Conservation (phyloP, 2,888 invertebrate genomes). For the Cantharis nigra region DNA sequence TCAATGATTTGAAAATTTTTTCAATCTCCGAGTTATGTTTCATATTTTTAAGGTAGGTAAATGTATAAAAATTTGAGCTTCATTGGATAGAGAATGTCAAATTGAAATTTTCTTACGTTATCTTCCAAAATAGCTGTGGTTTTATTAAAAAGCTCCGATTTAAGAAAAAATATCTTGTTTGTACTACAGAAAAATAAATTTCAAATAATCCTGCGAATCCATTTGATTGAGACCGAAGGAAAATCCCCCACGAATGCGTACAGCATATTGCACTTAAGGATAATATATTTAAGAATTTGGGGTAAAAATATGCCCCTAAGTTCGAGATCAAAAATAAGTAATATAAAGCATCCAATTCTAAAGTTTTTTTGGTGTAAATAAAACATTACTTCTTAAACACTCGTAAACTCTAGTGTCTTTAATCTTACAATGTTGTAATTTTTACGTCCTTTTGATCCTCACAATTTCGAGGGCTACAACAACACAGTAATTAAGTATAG, state of each 20-base stretch:
- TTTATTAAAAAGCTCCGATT: not conserved
- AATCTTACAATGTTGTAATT: not conserved
- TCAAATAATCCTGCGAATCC: not conserved
- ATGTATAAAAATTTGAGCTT: not conserved
- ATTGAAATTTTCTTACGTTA: not conserved
- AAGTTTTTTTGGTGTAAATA: not conserved
- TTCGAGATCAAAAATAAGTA: not conserved
- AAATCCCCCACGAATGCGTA: not conserved
- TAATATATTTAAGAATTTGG: not conserved
- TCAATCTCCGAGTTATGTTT: not conserved
- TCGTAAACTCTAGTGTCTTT: not conserved
- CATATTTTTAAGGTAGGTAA: not conserved
- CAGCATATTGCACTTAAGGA: not conserved
- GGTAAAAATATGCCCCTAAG: not conserved
- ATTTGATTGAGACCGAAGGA: not conserved
- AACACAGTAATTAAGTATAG: not conserved
- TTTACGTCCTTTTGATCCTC: not conserved
- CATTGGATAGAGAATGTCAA: not conserved
- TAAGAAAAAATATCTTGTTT: not conserved
- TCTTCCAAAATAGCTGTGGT: not conserved
- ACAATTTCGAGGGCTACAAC: not conserved
- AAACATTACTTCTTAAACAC: not conserved
- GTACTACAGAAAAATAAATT: not conserved
- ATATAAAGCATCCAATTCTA: not conserved
- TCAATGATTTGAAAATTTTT: not conserved